Conservation (phyloP, 2,888 invertebrate genomes). For the Amphiduros pacificus region DNA sequence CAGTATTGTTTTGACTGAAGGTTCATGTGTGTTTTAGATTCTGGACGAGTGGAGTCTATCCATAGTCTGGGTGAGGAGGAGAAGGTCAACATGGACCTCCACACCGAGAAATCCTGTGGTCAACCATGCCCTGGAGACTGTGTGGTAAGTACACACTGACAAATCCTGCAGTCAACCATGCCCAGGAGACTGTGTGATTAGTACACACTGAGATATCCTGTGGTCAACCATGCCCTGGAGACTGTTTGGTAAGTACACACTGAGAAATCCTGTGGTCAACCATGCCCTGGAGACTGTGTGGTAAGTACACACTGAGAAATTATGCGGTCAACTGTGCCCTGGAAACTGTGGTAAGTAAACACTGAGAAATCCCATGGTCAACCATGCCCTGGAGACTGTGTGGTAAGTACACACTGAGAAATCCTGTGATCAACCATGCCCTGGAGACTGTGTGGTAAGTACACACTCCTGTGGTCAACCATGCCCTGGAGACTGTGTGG, state of each 20-base stretch:
- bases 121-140: slow-evolving; percentile 26
- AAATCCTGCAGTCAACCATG: neutral
- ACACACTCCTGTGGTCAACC: neutral
- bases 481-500: neutral
- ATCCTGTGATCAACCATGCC: too few relatives aligned
- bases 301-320: too few relatives aligned
- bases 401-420: too few relatives aligned
- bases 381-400: neutral
- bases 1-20: too few relatives aligned
- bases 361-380: slow-evolving; percentile 15
- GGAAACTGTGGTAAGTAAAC: too few relatives aligned
- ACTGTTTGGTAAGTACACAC: too few relatives aligned
- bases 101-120: slow-evolving; percentile 18
- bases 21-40: too few relatives aligned
- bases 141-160: slow-evolving; percentile 7
- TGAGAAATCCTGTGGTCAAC: slow-evolving; percentile 14
- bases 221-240: too few relatives aligned
- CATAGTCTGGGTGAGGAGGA: neutral
- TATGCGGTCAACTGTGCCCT: too few relatives aligned
- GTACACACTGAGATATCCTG: too few relatives aligned
- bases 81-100: slow-evolving; percentile 13
- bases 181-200: neutral
- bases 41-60: too few relatives aligned
- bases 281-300: neutral
- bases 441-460: slow-evolving; percentile 24